phyloP scores from a whole-genome alignment of 2,113 vertebrate genomes.

The Triplophysa siluroides region DNA sequence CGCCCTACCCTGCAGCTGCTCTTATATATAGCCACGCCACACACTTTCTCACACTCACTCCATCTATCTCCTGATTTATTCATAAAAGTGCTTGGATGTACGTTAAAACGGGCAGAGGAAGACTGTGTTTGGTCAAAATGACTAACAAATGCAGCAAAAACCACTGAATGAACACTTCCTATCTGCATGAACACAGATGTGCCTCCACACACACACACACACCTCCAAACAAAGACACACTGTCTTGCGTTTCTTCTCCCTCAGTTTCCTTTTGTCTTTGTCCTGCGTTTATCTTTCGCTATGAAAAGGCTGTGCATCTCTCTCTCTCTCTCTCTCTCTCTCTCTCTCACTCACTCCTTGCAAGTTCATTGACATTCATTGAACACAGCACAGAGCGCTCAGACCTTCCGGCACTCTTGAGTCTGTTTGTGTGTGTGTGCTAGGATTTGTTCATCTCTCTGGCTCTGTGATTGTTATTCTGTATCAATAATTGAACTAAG shows the following conservation, averaged over 20 bases:
- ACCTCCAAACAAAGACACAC: conserved; percentile 24
- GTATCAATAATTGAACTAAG: conserved; percentile 42
- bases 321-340: conserved; percentile 1
- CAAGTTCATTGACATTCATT: conserved; percentile 62
- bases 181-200: conserved; percentile 14
- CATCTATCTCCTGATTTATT: conserved; percentile 31
- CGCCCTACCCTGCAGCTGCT: conserved; percentile 53
- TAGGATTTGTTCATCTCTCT: conserved; percentile 16
- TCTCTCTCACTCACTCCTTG: conserved; percentile 21
- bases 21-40: conserved; percentile 53
- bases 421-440: conserved; percentile 36
- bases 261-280: conserved; percentile 50
- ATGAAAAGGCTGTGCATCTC: conserved; percentile 53
- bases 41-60: conserved; percentile 32
- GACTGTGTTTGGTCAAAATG: conserved; percentile 20
- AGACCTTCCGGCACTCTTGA: conserved; percentile 54
- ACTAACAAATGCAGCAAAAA: conserved; percentile 9
- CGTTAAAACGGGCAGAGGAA: neutral
- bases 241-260: conserved; percentile 43
- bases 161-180: conserved; percentile 29
- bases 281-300: conserved; percentile 48
- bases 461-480: conserved; percentile 12
- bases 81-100: conserved; percentile 26
- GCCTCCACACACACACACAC: neutral
- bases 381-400: conserved; percentile 52